Base-by-base conservation (phyloP, 2,888 invertebrate species). In the Empis livida region DNA sequence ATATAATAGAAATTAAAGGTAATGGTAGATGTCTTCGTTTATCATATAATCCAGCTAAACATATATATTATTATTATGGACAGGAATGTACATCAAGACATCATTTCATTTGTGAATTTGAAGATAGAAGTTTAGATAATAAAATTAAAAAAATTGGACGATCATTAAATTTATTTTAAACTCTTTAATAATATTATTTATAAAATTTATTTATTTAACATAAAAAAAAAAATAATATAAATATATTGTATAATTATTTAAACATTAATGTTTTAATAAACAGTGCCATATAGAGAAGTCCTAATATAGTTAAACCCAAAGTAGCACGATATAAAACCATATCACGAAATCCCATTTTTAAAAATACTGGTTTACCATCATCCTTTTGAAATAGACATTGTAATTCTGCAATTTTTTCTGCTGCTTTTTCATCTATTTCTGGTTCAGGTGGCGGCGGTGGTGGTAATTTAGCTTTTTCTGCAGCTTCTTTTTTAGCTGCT, bases 11-110 rank as follows among this genome's bases (percentile, higher is more conserved):
- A 42, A 77, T 79, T 37, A 62, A 67, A 42, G 84, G 84, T 15
- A 75, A 74, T 23, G 85, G 85, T 0, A 71, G 88, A 51, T 89
- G 89, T 59, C 71, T 89, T 13, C 76, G 81, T 45, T 68, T 87
- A 39, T 73, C 77, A 5, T 79, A 78, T 59, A 81, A 82, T 61
- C 72, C 77, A 0, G 67, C 77, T 0, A 67, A 75, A 37, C 70
- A 74, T 52, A 71, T 73, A n/a, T 82, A 82, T 57, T 67, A 68
- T 37, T 85, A 82, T 64, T 75, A 77, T 55, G 88, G 87, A 0
- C 78, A 78, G 50, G 88, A 89, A 65, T 89, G 88, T 62, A 75
- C 79, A 0, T 68, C 75, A 0, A 65, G 77, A 11, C 82, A 79
- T 55, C 72, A 77, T 56, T 86, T 79, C 61, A 76, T 86, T 45